Evolutionary conservation across 2,888 invertebrate species (phyloP).

Genomic region (Harmothoe impar): DNA sequence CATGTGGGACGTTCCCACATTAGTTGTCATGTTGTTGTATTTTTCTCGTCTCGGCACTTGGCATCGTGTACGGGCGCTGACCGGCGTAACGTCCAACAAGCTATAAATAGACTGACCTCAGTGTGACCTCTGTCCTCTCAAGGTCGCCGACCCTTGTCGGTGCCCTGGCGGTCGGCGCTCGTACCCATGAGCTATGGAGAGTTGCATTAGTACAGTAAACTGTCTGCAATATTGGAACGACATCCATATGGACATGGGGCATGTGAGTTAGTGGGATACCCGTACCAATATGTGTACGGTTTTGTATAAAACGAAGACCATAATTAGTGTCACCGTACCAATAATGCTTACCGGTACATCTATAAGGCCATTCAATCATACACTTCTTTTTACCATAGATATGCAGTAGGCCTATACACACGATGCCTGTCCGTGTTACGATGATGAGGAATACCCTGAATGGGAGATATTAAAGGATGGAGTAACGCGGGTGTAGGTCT

Average conservation of each 20-base stretch:
- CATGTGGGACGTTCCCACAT: neutral
- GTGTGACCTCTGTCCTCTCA: neutral
- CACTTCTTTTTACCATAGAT: too few species aligned
- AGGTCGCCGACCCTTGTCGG: neutral
- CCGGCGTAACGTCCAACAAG: neutral
- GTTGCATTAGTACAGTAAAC: too few species aligned
- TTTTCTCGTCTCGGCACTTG: neutral
- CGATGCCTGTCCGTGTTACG: too few species aligned
- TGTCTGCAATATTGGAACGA: too few species aligned
- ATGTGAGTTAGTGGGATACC: neutral
- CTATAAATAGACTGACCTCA: neutral
- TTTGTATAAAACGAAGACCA: too few species aligned
- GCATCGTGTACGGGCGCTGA: neutral
- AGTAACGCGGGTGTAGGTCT: neutral
- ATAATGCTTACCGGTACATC: too few species aligned
- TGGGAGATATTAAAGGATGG: too few species aligned
- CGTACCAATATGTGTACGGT: neutral
- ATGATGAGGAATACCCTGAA: too few species aligned
- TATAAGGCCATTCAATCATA: too few species aligned
- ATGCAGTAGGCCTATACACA: too few species aligned
- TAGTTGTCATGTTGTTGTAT: constrained; percentile 22
- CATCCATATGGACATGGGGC: neutral
- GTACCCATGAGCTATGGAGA: too few species aligned
- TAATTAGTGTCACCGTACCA: too few species aligned
- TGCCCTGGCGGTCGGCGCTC: neutral